Evolutionary conservation across 2,797 vertebrate genomes (phyloP), one percentile per base, ranked within the genome.

Genomic region (Myotis myotis): DNA sequence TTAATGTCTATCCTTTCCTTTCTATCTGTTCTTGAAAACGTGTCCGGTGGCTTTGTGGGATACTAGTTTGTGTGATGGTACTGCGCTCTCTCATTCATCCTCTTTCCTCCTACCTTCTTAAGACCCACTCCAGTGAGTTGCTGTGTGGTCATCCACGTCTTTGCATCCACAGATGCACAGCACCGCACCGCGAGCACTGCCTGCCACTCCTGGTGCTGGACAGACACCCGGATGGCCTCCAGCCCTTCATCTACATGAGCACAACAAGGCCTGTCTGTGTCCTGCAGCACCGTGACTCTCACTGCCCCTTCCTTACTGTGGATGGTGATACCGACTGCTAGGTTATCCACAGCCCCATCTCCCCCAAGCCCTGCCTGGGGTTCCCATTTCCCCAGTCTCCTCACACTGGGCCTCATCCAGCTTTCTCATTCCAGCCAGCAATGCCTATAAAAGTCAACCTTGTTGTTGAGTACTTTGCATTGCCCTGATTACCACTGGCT

Each of bases 41-140:
- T n/a, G 9, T 41, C 71, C 20, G 2, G 16, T 15, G 28, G 22
- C 33, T 36, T 23, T 19, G 44, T 3, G 6, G 22, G 57, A 1
- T 2, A 1, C n/a, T 57, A 33, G 28, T 38, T 53, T 4, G 19
- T 8, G 19, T 23, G 15, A 17, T 1, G 6, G 12, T 12, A 16
- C 2, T 9, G 4, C 12, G 51, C 33, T 44, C 44, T 38, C 10
- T 16, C 19, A 1, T 4, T 60, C 83, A 19, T 28, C 33, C 62
- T 25, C 17, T 25, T 4, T 41, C 70, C 49, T 33, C 57, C 80
- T 17, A 22, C 0, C 0, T 33, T 53, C 66, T 36, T 49, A 51
- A 78, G 53, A 36, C 2, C 41, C 33, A 8, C 41, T 12, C 10
- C 8, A 20, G 3, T 25, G 53, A 36, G 23, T 19, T 17, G 57